Evolutionary conservation across 2,113 vertebrate species (phyloP), one percentile per base, ranked within the genome.

Genomic region (Epinephelus lanceolatus): DNA sequence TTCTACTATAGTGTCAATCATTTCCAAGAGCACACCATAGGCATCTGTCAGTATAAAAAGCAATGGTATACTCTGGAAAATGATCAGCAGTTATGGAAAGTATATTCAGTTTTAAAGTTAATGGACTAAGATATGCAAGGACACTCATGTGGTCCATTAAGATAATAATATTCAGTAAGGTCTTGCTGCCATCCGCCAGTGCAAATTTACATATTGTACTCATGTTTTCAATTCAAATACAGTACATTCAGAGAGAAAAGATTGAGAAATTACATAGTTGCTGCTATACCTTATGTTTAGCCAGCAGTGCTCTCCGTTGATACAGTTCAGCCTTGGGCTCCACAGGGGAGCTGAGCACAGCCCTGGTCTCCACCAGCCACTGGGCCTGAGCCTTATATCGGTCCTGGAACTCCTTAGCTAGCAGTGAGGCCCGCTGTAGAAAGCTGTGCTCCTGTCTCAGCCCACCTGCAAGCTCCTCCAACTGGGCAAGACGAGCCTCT

Each of bases 281-380:
- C 30, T 83, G 45, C 40, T 66, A 4, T 89, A 99, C 98, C 98
- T 99, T 99, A 77, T 99, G 98, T 91, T 99, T 99, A 7, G 97
- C 96, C 53, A 99, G 91, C 65, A 99, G 98, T 1, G 97, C 97
- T 93, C 97, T 99, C 65, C 98, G 97, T 92, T 99, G 98, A 92
- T 98, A 99, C 7, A 99, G 94, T 83, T 99, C 98, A 45, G 96
- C 96, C 90, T 98, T 99, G 81, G 97, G 95, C 77, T 99, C 97
- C 19, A 96, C 94, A 0, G 96, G 96, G 37, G 81, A 59, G n/a
- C 87, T 92, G 18, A 99, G 94, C 79, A 97, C 77, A 23, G 88
- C 91, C 69, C 94, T 95, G 70, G 96, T 96, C 51, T 99, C 98
- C 1, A 80, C 84, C 51, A 97, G 83, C 98, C 98, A 99, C 72